Evolutionary conservation across 2,888 invertebrate species (phyloP).

Genomic region (Miltochrista miniata): DNA sequence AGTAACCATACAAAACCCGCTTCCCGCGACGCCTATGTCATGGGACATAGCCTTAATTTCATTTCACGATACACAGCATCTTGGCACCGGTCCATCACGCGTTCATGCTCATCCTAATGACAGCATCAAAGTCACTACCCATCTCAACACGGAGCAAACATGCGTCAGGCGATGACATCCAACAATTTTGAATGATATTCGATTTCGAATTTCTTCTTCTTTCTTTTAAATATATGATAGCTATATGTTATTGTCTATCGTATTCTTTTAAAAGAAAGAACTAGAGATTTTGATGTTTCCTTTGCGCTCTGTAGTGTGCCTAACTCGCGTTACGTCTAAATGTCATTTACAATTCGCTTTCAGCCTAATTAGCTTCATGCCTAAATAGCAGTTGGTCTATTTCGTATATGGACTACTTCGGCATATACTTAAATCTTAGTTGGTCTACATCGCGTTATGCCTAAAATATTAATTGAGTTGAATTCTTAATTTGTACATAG

Average conservation of each 20-base stretch:
- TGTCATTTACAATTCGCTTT: no score
- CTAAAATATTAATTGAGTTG: no score
- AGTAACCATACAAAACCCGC: not conserved
- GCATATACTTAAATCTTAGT: no score
- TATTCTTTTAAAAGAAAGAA: no score
- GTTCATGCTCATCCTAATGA: conserved; percentile 2
- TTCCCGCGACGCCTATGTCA: not conserved
- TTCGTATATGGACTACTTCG: no score
- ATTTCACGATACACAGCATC: conserved; percentile 1
- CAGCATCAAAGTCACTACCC: conserved; percentile 2
- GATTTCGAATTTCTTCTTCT: not conserved
- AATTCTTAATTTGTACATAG: no score
- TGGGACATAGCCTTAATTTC: conserved; percentile 1
- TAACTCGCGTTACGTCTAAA: no score
- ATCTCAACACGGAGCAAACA: not conserved
- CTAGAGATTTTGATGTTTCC: no score
- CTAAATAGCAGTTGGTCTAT: no score
- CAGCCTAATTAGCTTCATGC: no score
- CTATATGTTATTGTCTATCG: not conserved
- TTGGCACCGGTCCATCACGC: conserved; percentile 8
- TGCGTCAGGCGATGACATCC: conserved; percentile 1
- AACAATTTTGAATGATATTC: not conserved
- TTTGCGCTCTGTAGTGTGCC: no score
- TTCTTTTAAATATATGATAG: not conserved
- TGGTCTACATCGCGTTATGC: no score